phyloP scores from a whole-genome alignment of 2,113 vertebrate genomes.

The Micromys minutus region DNA sequence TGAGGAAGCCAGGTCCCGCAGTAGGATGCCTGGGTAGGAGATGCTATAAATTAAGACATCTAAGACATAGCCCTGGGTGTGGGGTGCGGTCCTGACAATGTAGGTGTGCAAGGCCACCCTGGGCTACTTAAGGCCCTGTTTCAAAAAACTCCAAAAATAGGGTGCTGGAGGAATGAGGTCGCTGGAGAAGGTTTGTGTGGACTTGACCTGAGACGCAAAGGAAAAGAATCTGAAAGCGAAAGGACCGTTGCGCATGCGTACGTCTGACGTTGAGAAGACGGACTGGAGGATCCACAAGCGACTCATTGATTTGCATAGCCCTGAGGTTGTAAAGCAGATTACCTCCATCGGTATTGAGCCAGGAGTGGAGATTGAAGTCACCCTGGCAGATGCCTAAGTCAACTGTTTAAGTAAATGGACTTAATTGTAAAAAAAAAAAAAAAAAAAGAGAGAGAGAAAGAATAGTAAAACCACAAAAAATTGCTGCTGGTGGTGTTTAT shows the following conservation, averaged over 20 bases:
- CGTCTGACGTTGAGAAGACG: no score
- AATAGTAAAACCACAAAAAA: no score
- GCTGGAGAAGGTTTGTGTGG: no score
- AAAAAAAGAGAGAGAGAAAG: no score
- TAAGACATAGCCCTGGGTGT: not conserved
- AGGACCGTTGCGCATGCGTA: no score
- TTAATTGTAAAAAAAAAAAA: conserved; percentile 54
- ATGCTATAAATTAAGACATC: not conserved
- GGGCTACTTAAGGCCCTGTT: not conserved
- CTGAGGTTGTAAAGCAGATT: conserved; percentile 99
- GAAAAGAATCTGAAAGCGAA: no score
- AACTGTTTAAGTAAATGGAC: conserved; percentile 86
- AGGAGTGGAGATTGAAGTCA: conserved; percentile 98
- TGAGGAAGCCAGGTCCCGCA: not conserved
- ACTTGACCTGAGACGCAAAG: no score
- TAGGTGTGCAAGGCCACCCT: not conserved
- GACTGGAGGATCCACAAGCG: conserved; percentile 99
- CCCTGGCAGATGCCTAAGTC: conserved; percentile 95
- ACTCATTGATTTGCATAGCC: conserved; percentile 97
- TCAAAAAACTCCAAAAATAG: not conserved
- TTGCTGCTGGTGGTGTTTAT: no score
- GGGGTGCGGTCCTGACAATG: not conserved
- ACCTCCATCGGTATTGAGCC: conserved; percentile 99
- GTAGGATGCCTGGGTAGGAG: not conserved
- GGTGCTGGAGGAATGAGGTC: not conserved